Conservation (phyloP, 2,113 vertebrate species). For the Muntiacus reevesi region DNA sequence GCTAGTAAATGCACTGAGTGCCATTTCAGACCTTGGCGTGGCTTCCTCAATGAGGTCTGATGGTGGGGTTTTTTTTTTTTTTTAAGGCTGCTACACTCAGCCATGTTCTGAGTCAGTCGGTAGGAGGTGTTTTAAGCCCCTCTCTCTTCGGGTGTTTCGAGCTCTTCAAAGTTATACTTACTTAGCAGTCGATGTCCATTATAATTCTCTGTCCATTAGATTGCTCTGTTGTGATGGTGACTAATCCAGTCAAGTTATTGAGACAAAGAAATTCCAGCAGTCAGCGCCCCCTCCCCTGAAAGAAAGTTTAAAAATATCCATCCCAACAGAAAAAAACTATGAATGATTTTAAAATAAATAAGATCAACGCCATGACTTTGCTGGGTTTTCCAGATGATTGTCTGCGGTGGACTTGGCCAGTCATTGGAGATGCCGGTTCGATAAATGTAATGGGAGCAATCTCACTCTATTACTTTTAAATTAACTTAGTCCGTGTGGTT, state of each 20-base stretch:
- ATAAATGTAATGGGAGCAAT: conserved; percentile 76
- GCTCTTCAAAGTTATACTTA: background rate
- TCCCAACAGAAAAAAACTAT: background rate
- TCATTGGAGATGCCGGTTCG: conserved; percentile 60
- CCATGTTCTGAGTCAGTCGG: background rate
- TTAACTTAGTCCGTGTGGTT: conserved; percentile 74
- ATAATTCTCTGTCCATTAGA: background rate
- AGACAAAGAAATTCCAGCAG: background rate
- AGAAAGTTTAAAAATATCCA: background rate
- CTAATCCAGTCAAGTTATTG: background rate
- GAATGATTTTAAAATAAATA: conserved; percentile 1
- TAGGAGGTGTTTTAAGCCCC: background rate
- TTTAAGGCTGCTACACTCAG: background rate
- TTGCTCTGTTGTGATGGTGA: background rate
- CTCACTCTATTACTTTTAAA: conserved; percentile 81
- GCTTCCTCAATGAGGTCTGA: background rate
- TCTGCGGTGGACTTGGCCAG: conserved; percentile 55
- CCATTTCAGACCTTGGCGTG: background rate
- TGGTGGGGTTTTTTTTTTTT: background rate
- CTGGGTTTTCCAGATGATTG: background rate
- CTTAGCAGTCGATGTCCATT: background rate
- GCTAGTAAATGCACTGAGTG: too few species aligned
- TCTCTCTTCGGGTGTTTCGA: background rate
- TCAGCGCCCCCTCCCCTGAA: background rate
- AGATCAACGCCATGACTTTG: conserved; percentile 57